phyloP scores from a whole-genome alignment of 2,888 invertebrate species.

The Himalopsyche tibetana region DNA sequence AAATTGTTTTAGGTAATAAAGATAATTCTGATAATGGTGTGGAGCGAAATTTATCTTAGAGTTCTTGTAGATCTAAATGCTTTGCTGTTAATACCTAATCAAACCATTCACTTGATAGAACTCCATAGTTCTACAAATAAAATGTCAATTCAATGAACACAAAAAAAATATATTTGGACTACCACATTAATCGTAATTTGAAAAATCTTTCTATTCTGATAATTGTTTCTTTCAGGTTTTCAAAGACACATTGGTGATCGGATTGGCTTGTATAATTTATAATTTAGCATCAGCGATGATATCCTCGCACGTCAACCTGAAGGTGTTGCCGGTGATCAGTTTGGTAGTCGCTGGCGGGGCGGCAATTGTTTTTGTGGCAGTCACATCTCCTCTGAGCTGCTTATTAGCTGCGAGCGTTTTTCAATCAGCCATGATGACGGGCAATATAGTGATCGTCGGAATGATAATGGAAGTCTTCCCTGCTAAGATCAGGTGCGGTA shows the following conservation, averaged over 20 bases:
- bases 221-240: constrained; percentile 69
- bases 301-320: constrained; percentile 69
- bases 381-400: constrained; percentile 72
- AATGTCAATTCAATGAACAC: too few relatives aligned
- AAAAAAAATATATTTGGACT: too few relatives aligned
- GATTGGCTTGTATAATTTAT: constrained; percentile 72
- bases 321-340: constrained; percentile 71
- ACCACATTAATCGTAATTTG: too few relatives aligned
- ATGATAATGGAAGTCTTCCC: constrained; percentile 72
- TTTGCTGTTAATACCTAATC: too few relatives aligned
- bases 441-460: constrained; percentile 72
- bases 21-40: too few relatives aligned
- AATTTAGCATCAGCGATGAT: constrained; percentile 73
- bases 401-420: constrained; percentile 75
- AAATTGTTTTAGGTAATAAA: too few relatives aligned
- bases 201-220: too few relatives aligned
- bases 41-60: too few relatives aligned
- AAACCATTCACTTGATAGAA: too few relatives aligned
- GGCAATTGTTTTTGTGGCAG: constrained; percentile 73
- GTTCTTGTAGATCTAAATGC: too few relatives aligned
- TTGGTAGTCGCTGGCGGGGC: constrained; percentile 72
- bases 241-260: constrained; percentile 74
- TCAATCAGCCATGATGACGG: constrained; percentile 72
- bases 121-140: too few relatives aligned
- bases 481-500: constrained; percentile 68